Evolutionary conservation across 2,888 invertebrate genomes (phyloP).

Genomic region (Saturnia japonica): DNA sequence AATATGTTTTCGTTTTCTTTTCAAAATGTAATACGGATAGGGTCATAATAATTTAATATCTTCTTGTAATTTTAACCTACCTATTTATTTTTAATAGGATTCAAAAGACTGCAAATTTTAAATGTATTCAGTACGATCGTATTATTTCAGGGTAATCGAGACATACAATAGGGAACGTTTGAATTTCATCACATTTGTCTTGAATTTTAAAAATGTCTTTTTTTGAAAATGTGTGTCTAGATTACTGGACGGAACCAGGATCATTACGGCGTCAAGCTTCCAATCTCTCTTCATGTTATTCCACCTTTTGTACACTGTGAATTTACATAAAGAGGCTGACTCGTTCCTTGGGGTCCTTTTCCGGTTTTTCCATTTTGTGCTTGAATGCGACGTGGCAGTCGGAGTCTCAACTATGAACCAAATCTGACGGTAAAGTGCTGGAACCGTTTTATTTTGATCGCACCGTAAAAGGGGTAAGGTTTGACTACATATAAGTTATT

Average conservation of each 20-base stretch:
- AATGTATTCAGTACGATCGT: constrained; percentile 18
- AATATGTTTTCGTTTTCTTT: too few species aligned
- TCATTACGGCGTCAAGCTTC: constrained; percentile 43
- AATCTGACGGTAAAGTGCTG: constrained; percentile 62
- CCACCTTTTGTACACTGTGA: constrained; percentile 69
- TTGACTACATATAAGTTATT: constrained; percentile 39
- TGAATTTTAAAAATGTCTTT: constrained; percentile 43
- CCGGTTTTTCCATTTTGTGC: constrained; percentile 75
- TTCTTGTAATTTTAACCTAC: too few species aligned
- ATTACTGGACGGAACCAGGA: constrained; percentile 54
- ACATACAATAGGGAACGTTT: constrained; percentile 27
- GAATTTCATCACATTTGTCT: constrained; percentile 41
- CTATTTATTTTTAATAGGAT: too few species aligned
- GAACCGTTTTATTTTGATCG: constrained; percentile 62
- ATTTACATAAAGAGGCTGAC: constrained; percentile 76
- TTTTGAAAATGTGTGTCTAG: constrained; percentile 48
- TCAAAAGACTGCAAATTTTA: too few species aligned
- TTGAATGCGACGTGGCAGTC: constrained; percentile 63
- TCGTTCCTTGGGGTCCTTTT: constrained; percentile 75
- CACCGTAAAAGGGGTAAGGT: constrained; percentile 50
- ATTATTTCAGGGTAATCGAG: constrained; percentile 35
- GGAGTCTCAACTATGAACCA: constrained; percentile 52
- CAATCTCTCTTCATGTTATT: constrained; percentile 71
- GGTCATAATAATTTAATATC: too few species aligned
- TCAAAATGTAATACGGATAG: too few species aligned